These are phyloP conservation scores for Pungitius pungitius DNA, from an alignment of 2,113 vertebrate genomes.

Conservation along the genomic window DNA sequence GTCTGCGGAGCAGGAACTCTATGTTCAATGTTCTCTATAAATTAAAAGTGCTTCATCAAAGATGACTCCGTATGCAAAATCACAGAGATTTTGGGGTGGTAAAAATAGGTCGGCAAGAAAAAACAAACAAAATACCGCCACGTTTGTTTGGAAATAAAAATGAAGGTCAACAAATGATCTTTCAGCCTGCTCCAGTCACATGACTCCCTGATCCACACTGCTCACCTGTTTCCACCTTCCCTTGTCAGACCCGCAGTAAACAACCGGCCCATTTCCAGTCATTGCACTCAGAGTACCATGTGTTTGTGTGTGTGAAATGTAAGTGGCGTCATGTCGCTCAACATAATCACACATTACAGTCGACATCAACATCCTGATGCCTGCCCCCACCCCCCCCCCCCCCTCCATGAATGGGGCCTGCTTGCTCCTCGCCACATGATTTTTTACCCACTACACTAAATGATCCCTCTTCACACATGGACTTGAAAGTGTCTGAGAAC, in stretches of 20 bases:
- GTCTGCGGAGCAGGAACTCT: not conserved
- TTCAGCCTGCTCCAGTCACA: not conserved
- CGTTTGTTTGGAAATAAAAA: not conserved
- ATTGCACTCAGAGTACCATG: not conserved
- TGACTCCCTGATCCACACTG: not conserved
- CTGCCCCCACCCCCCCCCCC: no score
- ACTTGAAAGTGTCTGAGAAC: conserved; percentile 52
- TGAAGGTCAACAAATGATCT: not conserved
- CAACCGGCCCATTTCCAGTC: not conserved
- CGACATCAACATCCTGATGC: conserved; percentile 25
- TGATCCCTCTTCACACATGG: conserved; percentile 53
- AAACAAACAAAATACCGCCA: not conserved
- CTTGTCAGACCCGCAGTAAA: not conserved
- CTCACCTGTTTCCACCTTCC: not conserved
- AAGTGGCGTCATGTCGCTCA: conserved; percentile 6
- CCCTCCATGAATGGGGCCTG: conserved; percentile 19
- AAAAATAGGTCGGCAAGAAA: not conserved
- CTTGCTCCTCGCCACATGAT: conserved; percentile 41
- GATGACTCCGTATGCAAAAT: not conserved
- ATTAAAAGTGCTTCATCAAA: not conserved
- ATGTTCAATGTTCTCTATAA: not conserved
- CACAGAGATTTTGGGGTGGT: not conserved
- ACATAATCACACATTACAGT: conserved; percentile 40
- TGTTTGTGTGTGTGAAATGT: not conserved
- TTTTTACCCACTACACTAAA: conserved; percentile 34